Base-by-base conservation (phyloP, 2,797 vertebrate genomes). In the Dicrostonyx torquatus region DNA sequence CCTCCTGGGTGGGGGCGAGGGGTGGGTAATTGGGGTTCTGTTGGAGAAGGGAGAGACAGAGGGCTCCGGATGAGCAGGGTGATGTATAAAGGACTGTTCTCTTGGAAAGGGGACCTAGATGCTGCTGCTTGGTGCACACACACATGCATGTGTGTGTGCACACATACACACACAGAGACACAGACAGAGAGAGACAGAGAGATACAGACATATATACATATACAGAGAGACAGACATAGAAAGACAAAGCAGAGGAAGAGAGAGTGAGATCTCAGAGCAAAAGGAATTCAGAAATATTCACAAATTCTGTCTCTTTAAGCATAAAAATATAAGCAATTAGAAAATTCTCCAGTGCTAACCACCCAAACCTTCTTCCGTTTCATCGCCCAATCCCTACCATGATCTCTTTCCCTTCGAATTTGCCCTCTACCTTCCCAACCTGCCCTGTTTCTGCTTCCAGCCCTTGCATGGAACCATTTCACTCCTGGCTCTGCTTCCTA, bases 311-410 rank as follows among this genome's bases (percentile, higher is more conserved):
- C 58, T 93, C 86, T 60, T 68, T 72, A 85, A 93, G 80, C 48
- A 64, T 72, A 80, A 50, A 89, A 86, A 64, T 9, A 58, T 5
- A 64, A 45, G 79, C 31, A 77, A 50, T 18, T 66, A 48, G 70
- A 79, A 43, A 48, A 60, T 24, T 89, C 70, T 83, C 77, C 68
- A 66, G 0, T 3, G 6, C 60, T 37, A 60, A 64, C 79, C 29
- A 12, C 50, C 37, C 40, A 6, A 29, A 4, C 43, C 66, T 70
- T 12, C 31, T 58, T 68, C 70, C 18, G 4, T 55, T 55, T 18
- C 50, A 37, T 34, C 18, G 1, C 45, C 31, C 7, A 3, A 45
- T 4, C 3, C n/a, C 2, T 0, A 1, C 34, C 4, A 5, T 17
- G 4, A 22, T 62, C 66, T 58, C 66, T 24, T 14, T 18, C 31